Evolutionary conservation across 2,113 vertebrate genomes (phyloP), one percentile per base, ranked within the genome.

Genomic region (Gymnogyps californianus): DNA sequence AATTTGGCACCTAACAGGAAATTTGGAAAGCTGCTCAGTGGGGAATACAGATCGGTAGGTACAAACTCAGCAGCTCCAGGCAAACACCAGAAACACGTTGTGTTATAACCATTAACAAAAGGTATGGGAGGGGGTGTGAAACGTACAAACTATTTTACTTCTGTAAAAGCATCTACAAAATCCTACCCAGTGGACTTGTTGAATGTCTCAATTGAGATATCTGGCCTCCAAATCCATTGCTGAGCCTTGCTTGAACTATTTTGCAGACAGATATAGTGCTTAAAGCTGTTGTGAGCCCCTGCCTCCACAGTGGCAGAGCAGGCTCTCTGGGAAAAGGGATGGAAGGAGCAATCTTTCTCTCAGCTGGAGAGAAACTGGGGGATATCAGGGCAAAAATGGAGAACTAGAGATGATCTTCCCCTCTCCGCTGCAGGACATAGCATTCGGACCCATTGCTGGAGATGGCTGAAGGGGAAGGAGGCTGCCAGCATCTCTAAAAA

Each of bases 271-370:
- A 67, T 42, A 32, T 6, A 18, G 26, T 7, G 20, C 44, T 57
- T 29, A 76, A 62, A 86, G 36, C 14, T 44, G 3, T 20, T 49
- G 34, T 15, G 31, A 90, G 25, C 31, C 25, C 19, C 44, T 83
- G n/a, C 10, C 34, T 85, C 31, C 32, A 6, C 0, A 1, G 42
- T 1, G 3, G 31, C 4, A 25, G 25, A 82, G 52, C 19, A 26
- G 16, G 40, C 16, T 46, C 32, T 15, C 29, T 34, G 46, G 58
- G 40, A 69, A 80, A 75, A 72, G 19, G 25, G 19, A 20, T 10
- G 17, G 34, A 80, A 91, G 47, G 31, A 40, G 5, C 7, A 54
- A 42, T 66, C 12, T 65, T 49, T 20, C 42, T 29, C 18, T 46
- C n/a, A 65, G 16, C 25, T 81, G 55, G 40, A 91, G 18, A 71